phyloP scores from a whole-genome alignment of 2,113 vertebrate species.

The Siphamia tubifer region DNA sequence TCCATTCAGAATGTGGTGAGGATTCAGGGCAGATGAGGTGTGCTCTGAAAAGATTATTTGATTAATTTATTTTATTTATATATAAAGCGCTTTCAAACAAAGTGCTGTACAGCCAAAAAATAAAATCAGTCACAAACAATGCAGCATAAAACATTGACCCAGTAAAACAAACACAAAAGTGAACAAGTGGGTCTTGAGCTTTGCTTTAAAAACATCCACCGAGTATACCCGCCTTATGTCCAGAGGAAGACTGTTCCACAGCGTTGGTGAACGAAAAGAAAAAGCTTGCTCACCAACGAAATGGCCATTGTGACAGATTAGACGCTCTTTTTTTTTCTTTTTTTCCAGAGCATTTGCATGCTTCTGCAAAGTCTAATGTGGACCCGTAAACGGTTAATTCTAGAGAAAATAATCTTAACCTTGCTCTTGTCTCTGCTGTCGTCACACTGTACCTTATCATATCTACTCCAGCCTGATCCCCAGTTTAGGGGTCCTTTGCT shows the following conservation, averaged over 20 bases:
- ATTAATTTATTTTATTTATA: too few species aligned
- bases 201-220: too few species aligned
- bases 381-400: background rate
- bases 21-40: slow-evolving; percentile 32
- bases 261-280: too few species aligned
- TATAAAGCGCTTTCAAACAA: too few species aligned
- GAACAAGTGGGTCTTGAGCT: too few species aligned
- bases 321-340: background rate
- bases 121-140: too few species aligned
- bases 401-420: background rate
- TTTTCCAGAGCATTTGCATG: background rate
- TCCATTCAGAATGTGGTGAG: slow-evolving; percentile 30
- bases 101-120: too few species aligned
- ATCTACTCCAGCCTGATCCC: slow-evolving; percentile 31
- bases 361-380: background rate
- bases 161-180: too few species aligned
- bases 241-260: too few species aligned
- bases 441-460: slow-evolving; percentile 11
- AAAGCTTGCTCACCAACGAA: too few species aligned
- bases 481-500: slow-evolving; percentile 16
- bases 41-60: slow-evolving; percentile 37
- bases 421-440: slow-evolving; percentile 18
- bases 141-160: too few species aligned
- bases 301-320: slow-evolving; percentile 33
- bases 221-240: too few species aligned